Base-by-base conservation (phyloP, 2,113 vertebrate species). In the Bucco capensis region DNA sequence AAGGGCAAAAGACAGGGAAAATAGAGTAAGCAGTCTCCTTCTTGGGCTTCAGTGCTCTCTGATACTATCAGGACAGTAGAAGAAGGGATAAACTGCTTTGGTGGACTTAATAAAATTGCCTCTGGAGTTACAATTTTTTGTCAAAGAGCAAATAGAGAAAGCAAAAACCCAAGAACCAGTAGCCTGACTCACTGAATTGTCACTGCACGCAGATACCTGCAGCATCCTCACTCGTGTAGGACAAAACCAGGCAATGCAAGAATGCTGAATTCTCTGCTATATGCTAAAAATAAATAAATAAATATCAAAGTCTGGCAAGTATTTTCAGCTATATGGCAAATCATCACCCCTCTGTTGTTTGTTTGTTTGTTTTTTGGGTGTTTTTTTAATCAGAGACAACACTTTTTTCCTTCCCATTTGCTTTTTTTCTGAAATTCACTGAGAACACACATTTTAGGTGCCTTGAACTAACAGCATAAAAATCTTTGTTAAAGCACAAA, bases 401-500 rank as follows among this genome's bases (percentile, higher is more conserved):
- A 19, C n/a, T 73, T 49, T 47, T 58, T 70, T 61, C 15, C 83
- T 75, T 82, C 14, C n/a, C 46, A 30, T 72, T 89, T 78, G 10
- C 78, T 44, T 64, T 74, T 49, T 88, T 84, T 35, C 23, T 69
- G 28, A 86, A 86, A 47, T 71, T 71, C 66, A 53, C 24, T 28
- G 60, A 66, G 76, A 85, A 60, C 4, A 40, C 22, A 10, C 9
- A 11, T 71, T 91, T 77, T 44, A 69, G 54, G 58, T 61, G 50
- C 69, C 38, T 72, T 16, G 17, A 56, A 77, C 72, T 42, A 82
- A 23, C 22, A 42, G 13, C 42, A 60, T 53, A 53, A 86, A 95
- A 83, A 73, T 74, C 28, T 80, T 83, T 78, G 69, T 86, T 73
- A 90, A 90, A 85, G 83, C 57, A 73, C 58, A 92, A 65, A 85